These are phyloP conservation scores for Amphiura filiformis DNA, from an alignment of 35 echinoderm and acorn worm species.

Conservation along the genomic window DNA sequence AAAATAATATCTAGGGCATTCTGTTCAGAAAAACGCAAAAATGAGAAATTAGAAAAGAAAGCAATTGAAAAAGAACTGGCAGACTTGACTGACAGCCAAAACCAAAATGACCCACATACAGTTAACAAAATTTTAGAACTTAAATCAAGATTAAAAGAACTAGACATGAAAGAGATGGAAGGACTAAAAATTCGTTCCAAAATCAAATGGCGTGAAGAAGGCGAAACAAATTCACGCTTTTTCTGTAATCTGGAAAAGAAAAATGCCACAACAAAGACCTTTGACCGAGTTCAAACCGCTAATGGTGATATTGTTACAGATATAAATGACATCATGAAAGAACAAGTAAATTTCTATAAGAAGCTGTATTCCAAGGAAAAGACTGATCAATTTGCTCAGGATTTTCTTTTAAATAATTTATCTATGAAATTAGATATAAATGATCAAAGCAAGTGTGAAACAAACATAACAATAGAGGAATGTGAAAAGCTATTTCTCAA, in stretches of 20 bases:
- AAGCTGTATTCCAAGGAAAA: slow-evolving; percentile 20
- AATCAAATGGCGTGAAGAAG: slow-evolving; percentile 31
- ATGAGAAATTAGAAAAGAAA: background rate
- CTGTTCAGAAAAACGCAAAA: background rate
- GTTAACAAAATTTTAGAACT: no score
- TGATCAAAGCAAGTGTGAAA: background rate
- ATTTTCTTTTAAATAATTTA: slow-evolving; percentile 25
- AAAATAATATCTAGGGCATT: background rate
- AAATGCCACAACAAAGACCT: background rate
- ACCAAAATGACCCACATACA: no score
- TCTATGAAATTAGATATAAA: background rate
- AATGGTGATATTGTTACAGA: slow-evolving; percentile 24
- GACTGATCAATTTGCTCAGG: background rate
- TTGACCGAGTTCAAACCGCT: slow-evolving; percentile 12
- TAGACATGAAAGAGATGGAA: slow-evolving; percentile 18
- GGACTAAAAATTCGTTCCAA: slow-evolving; percentile 37
- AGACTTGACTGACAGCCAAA: no score
- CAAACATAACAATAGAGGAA: background rate
- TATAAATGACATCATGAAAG: slow-evolving; percentile 26
- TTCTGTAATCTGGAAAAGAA: slow-evolving; percentile 32
- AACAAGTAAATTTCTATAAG: slow-evolving; percentile 33
- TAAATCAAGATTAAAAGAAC: background rate
- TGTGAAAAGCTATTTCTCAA: slow-evolving; percentile 10
- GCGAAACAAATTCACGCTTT: slow-evolving; percentile 18
- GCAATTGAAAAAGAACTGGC: no score